These are phyloP conservation scores for Glossophaga mutica DNA, from an alignment of 2,797 vertebrate genomes.

Conservation along the genomic window DNA sequence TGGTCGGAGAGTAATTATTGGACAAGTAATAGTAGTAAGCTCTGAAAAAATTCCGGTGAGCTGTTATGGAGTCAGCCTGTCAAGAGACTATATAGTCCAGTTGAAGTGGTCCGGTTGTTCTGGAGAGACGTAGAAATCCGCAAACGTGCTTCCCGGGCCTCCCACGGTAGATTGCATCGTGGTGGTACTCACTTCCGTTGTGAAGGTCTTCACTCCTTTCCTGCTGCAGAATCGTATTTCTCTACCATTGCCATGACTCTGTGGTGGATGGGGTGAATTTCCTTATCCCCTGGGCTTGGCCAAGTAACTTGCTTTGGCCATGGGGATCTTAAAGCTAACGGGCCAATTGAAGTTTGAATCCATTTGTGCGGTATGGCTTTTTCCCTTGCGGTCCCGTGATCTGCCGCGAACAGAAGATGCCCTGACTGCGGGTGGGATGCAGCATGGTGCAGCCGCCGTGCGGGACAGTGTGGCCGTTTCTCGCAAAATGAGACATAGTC, in stretches of 20 bases:
- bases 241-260: not conserved
- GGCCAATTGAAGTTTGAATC: not conserved
- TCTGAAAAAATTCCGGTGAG: not conserved
- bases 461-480: not conserved
- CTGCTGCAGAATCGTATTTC: not conserved
- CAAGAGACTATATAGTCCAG: not conserved
- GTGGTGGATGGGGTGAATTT: not conserved
- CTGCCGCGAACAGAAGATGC: not conserved
- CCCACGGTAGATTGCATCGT: not conserved
- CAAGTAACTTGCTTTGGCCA: not conserved
- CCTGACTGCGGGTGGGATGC: too few species aligned
- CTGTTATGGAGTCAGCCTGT: not conserved
- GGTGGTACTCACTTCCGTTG: not conserved
- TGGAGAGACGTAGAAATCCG: not conserved
- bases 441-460: too few species aligned
- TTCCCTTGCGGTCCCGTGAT: not conserved
- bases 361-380: not conserved
- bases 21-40: not conserved
- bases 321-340: not conserved
- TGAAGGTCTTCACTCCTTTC: not conserved
- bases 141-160: not conserved
- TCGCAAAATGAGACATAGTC: not conserved
- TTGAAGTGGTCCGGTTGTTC: not conserved
- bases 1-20: not conserved
- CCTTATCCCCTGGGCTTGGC: not conserved